Percentiles rank a stretch among this genome's conserved stretches.
These are phyloP conservation scores for Homarus americanus DNA, from an alignment of 1,140 invertebrate genomes.

Conservation along the genomic window DNA sequence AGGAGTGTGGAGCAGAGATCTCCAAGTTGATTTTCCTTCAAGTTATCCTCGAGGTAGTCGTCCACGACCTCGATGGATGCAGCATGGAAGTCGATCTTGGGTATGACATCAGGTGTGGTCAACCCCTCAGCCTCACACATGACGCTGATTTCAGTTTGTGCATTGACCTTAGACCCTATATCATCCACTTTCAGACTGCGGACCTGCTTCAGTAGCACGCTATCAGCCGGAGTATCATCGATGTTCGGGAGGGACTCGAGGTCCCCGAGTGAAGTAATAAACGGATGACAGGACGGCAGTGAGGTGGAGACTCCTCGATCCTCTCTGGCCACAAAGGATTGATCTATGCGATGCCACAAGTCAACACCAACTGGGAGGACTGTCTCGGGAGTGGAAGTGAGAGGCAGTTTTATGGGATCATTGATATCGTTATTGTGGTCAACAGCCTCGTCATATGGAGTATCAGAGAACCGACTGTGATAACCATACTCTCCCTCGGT, in stretches of 20 bases:
- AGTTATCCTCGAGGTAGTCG: constrained; percentile 54
- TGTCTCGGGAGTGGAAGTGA: not conserved
- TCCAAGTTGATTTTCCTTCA: constrained; percentile 10
- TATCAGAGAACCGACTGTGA: not conserved
- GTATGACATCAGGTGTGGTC: not conserved
- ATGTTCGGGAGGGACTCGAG: constrained; percentile 3
- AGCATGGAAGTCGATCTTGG: constrained; percentile 55
- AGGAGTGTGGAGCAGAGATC: constrained; percentile 37
- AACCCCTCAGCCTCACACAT: not conserved
- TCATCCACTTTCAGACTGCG: not conserved
- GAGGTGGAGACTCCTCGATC: not conserved
- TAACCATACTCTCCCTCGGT: not conserved
- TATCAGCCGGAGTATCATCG: not conserved
- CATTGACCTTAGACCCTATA: not conserved
- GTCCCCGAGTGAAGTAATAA: not conserved
- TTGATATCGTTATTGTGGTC: not conserved
- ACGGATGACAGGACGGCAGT: not conserved
- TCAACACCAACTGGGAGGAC: not conserved
- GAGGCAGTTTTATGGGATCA: not conserved
- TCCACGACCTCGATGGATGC: constrained; percentile 46
- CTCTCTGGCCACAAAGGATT: not conserved
- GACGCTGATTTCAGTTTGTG: not conserved
- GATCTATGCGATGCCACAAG: not conserved
- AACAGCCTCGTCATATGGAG: not conserved
- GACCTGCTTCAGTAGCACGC: not conserved